Conservation (phyloP, 2,113 vertebrate genomes). For the Brachionichthys hirsutus region DNA sequence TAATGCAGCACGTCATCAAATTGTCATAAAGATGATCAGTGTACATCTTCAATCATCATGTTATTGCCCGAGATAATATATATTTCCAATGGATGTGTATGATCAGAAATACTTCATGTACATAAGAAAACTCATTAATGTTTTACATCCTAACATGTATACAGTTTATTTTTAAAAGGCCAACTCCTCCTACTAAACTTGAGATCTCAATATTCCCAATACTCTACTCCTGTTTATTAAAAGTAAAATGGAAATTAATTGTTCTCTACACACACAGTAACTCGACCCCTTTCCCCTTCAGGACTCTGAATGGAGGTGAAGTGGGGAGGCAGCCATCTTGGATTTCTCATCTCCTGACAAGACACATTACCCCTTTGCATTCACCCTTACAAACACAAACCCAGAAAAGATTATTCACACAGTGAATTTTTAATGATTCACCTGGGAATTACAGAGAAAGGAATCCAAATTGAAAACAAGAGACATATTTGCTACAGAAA, state of each 20-base stretch:
- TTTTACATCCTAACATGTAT: no score
- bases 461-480: constrained; percentile 1
- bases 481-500: neutral
- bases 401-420: constrained; percentile 64
- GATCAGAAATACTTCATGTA: neutral
- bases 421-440: constrained; percentile 75
- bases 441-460: constrained; percentile 67
- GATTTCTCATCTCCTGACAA: constrained; percentile 57
- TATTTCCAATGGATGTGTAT: neutral
- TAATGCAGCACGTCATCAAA: neutral
- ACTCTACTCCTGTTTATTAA: constrained; percentile 23
- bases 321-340: constrained; percentile 54
- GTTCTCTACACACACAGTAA: constrained; percentile 31
- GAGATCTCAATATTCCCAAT: no score
- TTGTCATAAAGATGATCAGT: neutral
- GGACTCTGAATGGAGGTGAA: constrained; percentile 56
- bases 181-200: no score
- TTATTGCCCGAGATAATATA: no score
- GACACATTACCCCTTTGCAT: constrained; percentile 61
- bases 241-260: constrained; percentile 5
- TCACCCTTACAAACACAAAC: constrained; percentile 50
- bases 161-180: no score
- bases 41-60: neutral
- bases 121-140: constrained; percentile 3
- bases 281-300: constrained; percentile 49